Evolutionary conservation across 1,140 invertebrate species (phyloP).

Genomic region (Asbolus verrucosus): DNA sequence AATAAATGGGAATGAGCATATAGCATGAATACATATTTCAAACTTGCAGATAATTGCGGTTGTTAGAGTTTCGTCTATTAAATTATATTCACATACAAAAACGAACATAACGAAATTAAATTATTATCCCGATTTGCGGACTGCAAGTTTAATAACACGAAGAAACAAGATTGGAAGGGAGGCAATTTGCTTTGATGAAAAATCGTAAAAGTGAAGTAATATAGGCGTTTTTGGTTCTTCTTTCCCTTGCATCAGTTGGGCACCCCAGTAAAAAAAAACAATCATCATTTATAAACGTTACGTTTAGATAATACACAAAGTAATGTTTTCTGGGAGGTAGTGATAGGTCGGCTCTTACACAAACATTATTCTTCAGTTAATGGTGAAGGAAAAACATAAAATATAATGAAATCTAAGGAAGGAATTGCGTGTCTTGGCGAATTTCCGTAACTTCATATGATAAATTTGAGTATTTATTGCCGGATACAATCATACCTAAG

Average conservation of each 20-base stretch:
- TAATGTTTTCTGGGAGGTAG: constrained; percentile 15
- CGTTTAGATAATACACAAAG: constrained; percentile 17
- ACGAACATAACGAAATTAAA: constrained; percentile 2
- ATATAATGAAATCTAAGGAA: constrained; percentile 45
- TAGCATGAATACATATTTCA: constrained; percentile 29
- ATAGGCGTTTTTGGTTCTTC: background rate
- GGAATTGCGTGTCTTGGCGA: constrained; percentile 40
- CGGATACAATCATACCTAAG: constrained; percentile 33
- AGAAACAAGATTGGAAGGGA: background rate
- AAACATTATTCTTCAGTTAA: constrained; percentile 36
- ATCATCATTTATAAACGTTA: constrained; percentile 14
- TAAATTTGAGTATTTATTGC: constrained; percentile 34
- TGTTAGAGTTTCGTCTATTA: constrained; percentile 36
- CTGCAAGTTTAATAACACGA: background rate
- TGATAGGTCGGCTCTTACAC: constrained; percentile 20
- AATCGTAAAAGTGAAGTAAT: constrained; percentile 8
- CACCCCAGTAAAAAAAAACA: constrained; percentile 15
- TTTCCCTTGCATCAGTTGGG: background rate
- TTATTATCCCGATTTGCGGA: constrained; percentile 1
- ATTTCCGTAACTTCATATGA: constrained; percentile 41
- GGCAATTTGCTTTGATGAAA: constrained; percentile 5
- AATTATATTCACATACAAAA: constrained; percentile 10
- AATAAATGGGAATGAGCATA: constrained; percentile 19
- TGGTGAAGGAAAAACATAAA: constrained; percentile 40
- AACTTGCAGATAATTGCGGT: constrained; percentile 19